phyloP scores from a whole-genome alignment of 2,797 vertebrate genomes.

The Rhinogobio ventralis region DNA sequence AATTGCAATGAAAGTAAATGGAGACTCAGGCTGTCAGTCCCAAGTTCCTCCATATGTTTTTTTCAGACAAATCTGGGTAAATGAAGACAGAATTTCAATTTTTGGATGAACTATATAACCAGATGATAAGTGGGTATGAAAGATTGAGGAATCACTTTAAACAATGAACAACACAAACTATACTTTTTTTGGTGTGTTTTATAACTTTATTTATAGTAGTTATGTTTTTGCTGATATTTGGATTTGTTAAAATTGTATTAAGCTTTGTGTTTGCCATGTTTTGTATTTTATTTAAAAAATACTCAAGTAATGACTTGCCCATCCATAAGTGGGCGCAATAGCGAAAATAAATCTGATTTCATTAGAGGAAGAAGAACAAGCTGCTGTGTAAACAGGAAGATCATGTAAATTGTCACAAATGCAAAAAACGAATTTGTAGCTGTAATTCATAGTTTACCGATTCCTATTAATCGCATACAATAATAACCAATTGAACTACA shows the following conservation, averaged over 20 bases:
- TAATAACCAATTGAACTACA: not conserved
- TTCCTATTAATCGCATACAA: not conserved
- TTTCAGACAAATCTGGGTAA: not conserved
- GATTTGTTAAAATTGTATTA: not conserved
- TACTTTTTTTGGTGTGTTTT: no score
- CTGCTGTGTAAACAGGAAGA: slow-evolving; percentile 37
- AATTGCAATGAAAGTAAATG: not conserved
- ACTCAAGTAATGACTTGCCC: not conserved
- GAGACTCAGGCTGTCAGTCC: not conserved
- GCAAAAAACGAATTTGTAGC: not conserved
- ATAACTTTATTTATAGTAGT: not conserved
- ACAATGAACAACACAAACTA: not conserved
- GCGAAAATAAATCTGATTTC: not conserved
- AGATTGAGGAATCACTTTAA: not conserved
- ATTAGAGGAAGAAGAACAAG: slow-evolving; percentile 1
- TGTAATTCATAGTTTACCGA: not conserved
- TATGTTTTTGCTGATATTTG: not conserved
- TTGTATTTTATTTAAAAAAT: not conserved
- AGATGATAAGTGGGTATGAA: not conserved
- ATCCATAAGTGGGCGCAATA: slow-evolving; percentile 5
- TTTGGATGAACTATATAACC: not conserved
- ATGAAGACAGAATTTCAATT: not conserved
- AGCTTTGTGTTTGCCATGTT: not conserved
- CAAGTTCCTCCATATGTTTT: not conserved
- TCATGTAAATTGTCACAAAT: not conserved